Base-by-base conservation (phyloP, 1,140 invertebrate species). In the Hypothenemus hampei region DNA sequence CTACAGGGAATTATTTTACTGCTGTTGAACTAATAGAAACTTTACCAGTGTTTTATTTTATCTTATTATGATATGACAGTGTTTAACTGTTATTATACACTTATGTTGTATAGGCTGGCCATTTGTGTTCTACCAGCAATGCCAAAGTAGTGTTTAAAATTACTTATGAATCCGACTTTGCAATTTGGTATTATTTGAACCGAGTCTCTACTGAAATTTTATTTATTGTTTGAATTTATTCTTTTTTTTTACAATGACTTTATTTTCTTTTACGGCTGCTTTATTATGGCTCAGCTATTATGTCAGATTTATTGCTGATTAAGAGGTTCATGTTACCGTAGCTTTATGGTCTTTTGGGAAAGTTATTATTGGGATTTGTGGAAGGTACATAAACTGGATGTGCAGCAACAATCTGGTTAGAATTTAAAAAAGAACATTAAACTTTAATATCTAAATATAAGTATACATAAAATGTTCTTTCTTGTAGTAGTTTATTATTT, bases 1-100 rank as follows among this genome's bases (percentile, higher is more conserved):
- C n/a, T n/a, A n/a, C n/a, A n/a, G n/a, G n/a, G 16, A 47, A 35
- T 18, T 35, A 33, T 36, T 39, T 11, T 39, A 18, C 23, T 51
- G 16, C 31, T 29, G 16, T 51, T 11, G 37, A 15, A 18, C 22
- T 51, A 49, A 8, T 8, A 23, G 16, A 49, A 49, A 10, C 21
- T 37, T 48, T 21, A 19, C 21, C 36, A 20, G 36, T 21, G 22
- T 51, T 51, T 51, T 51, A 51, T 40, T 51, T 51, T 51, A 40
- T 51, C n/a, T n/a, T n/a, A 23, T 41, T 41, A 23, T 40, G 24
- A 29, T 51, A 51, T 51, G 48, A 51, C 48, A 51, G 48, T 41
- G 48, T 36, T 51, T 51, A 51, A 51, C 41, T 51, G 48, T 51
- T 36, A 29, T 51, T n/a, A n/a, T n/a, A n/a, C n/a, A n/a, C n/a